phyloP scores from a whole-genome alignment of 2,888 invertebrate genomes.

The Homarus gammarus region DNA sequence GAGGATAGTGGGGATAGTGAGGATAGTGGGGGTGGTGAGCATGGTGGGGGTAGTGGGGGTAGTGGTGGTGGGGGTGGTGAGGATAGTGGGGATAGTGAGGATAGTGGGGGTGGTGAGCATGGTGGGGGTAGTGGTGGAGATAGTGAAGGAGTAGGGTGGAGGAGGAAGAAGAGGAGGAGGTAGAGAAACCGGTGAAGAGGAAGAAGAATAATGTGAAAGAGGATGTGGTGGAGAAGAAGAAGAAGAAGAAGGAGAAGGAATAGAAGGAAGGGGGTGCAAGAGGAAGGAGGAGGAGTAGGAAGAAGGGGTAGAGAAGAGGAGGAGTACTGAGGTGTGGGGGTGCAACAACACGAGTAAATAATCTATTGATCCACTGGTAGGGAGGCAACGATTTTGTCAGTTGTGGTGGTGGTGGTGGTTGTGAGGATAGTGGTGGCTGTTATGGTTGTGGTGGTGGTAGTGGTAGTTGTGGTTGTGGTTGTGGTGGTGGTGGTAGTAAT shows the following conservation, averaged over 20 bases:
- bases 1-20: not conserved
- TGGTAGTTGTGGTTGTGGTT: too few relatives aligned
- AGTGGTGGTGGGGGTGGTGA: not conserved
- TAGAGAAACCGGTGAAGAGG: not conserved
- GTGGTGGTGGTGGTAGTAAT: too few relatives aligned
- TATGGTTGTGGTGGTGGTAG: too few relatives aligned
- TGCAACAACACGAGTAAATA: too few relatives aligned
- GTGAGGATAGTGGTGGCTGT: too few relatives aligned
- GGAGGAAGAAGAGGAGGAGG: not conserved
- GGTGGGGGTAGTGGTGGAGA: not conserved
- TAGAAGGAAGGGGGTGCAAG: not conserved
- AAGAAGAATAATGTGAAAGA: not conserved
- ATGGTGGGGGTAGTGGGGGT: not conserved
- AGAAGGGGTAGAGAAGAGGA: not conserved
- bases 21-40: not conserved
- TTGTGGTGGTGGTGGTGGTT: too few relatives aligned
- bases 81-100: too few relatives aligned
- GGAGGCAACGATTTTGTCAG: too few relatives aligned
- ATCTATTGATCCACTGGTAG: too few relatives aligned
- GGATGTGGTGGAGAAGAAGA: too few relatives aligned
- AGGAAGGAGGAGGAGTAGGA: too few relatives aligned
- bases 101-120: not conserved
- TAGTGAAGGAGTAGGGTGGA: not conserved
- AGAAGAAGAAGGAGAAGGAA: not conserved
- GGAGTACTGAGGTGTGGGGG: too few relatives aligned